A percentile compares a stretch with the other conserved stretches of the same genome.
phyloP scores from a whole-genome alignment of 2,797 vertebrate species.

The Galago senegalensis region DNA sequence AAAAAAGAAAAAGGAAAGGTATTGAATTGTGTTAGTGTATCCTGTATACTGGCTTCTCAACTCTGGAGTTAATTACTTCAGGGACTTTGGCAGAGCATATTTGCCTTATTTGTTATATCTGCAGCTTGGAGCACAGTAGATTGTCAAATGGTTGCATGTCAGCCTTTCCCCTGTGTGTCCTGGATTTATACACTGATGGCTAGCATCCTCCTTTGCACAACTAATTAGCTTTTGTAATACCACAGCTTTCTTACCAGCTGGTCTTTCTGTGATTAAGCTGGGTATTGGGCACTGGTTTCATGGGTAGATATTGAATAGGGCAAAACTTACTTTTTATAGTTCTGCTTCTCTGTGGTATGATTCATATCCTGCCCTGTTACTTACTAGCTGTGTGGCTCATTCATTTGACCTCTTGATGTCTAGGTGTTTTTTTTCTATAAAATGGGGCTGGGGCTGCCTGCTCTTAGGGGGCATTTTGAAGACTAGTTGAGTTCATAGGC shows the following conservation, averaged over 20 bases:
- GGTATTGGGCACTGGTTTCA: not conserved
- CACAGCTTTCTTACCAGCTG: not conserved
- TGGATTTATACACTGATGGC: not conserved
- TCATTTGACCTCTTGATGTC: not conserved
- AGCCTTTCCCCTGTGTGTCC: not conserved
- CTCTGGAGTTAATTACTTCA: not conserved
- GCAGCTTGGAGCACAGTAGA: not conserved
- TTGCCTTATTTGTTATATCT: not conserved
- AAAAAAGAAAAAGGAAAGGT: not conserved
- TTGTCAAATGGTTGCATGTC: not conserved
- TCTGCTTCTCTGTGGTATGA: not conserved
- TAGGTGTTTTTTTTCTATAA: not conserved
- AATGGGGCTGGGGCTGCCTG: not conserved
- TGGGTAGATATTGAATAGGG: not conserved
- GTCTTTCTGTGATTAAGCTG: constrained; percentile 11
- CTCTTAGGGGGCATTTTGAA: not conserved
- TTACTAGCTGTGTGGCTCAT: not conserved
- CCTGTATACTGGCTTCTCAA: not conserved
- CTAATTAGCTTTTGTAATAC: not conserved
- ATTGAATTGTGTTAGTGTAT: not conserved
- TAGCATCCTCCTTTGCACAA: not conserved
- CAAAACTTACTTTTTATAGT: not conserved
- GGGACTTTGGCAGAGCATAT: not conserved
- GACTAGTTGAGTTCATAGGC: not conserved
- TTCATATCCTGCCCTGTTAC: not conserved